Evolutionary conservation across 2,888 invertebrate genomes (phyloP).

Genomic region (Limnephilus auricula): DNA sequence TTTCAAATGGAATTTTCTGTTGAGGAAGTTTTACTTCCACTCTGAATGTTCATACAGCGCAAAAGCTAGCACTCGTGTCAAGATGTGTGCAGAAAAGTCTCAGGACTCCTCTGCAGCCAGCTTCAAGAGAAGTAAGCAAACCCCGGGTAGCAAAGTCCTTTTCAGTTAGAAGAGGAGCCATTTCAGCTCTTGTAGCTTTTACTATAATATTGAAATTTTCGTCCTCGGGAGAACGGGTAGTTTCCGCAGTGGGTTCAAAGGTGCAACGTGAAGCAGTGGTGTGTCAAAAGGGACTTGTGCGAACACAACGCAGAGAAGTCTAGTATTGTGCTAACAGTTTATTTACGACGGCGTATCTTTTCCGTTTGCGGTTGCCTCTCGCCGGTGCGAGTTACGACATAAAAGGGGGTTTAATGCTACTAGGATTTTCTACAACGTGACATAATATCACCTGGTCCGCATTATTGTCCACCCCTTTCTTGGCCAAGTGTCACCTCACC

Average conservation of each 20-base stretch:
- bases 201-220: background rate
- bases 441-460: background rate
- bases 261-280: background rate
- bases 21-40: background rate
- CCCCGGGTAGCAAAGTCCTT: background rate
- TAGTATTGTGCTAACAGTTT: background rate
- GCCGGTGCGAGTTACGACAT: background rate
- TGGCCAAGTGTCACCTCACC: background rate
- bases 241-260: background rate
- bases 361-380: background rate
- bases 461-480: background rate
- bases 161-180: background rate
- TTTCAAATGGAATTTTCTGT: slow-evolving; percentile 13
- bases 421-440: background rate
- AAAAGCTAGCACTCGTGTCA: slow-evolving; percentile 20
- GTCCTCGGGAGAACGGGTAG: background rate
- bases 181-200: background rate
- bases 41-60: slow-evolving; percentile 16
- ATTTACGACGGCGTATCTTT: background rate
- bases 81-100: background rate
- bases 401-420: background rate
- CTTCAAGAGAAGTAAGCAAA: background rate
- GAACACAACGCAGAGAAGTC: background rate
- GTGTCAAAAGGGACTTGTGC: background rate
- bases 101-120: background rate